Conservation (phyloP, 2,797 vertebrate species). For the Scolopax rusticola region DNA sequence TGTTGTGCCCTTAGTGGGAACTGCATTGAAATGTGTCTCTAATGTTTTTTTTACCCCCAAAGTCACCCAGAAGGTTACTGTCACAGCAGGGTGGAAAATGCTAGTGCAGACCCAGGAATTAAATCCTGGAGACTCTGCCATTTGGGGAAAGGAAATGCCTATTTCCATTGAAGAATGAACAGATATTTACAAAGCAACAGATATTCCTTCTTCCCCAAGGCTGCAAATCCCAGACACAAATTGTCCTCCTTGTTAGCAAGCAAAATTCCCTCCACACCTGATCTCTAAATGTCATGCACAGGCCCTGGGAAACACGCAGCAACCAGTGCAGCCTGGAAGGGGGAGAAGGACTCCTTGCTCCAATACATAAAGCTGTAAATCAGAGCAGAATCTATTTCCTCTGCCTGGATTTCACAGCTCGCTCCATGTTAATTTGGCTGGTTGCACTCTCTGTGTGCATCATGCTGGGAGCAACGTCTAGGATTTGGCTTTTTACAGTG, state of each 20-base stretch:
- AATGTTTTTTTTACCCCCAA: too few relatives aligned
- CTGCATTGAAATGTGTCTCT: background rate
- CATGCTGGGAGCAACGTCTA: background rate
- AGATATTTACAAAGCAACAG: background rate
- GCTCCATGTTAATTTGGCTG: background rate
- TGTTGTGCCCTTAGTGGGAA: background rate
- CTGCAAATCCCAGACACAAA: background rate
- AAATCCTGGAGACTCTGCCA: background rate
- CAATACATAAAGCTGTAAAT: accelerated
- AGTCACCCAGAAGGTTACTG: background rate
- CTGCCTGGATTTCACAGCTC: slow-evolving; percentile 12
- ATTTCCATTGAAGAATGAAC: background rate
- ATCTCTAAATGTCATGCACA: background rate
- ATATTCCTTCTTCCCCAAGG: background rate
- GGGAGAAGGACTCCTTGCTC: background rate
- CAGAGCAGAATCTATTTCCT: background rate
- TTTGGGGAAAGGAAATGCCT: background rate
- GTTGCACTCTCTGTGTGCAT: background rate
- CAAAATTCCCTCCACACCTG: background rate
- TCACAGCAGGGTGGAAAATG: background rate
- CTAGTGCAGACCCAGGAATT: background rate
- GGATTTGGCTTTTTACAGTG: background rate
- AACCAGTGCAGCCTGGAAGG: background rate
- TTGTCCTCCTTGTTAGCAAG: background rate
- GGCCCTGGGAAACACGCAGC: background rate